These are phyloP conservation scores for Plemyria rubiginata DNA, from an alignment of 2,888 invertebrate genomes.

Conservation along the genomic window DNA sequence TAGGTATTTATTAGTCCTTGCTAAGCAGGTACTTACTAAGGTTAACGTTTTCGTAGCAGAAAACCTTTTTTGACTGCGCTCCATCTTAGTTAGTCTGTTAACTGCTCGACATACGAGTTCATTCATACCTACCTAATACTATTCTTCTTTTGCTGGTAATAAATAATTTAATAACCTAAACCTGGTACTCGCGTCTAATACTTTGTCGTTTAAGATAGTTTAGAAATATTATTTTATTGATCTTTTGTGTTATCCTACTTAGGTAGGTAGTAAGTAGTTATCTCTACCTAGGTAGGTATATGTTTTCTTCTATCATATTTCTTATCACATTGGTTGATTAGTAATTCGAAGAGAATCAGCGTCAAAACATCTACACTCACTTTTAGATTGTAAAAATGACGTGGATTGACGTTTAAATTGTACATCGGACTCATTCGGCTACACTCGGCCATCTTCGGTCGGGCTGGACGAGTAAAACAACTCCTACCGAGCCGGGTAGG, in stretches of 20 bases:
- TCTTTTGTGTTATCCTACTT: neutral
- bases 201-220: too few species aligned
- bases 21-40: too few species aligned
- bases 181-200: too few species aligned
- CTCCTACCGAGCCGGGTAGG: slow-evolving; percentile 51
- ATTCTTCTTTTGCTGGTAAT: neutral
- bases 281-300: neutral
- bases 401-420: slow-evolving; percentile 50
- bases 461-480: slow-evolving; percentile 57
- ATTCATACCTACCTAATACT: too few species aligned
- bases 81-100: too few species aligned
- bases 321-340: slow-evolving; percentile 13
- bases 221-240: too few species aligned
- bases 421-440: slow-evolving; percentile 55
- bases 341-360: slow-evolving; percentile 4
- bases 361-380: slow-evolving; percentile 31
- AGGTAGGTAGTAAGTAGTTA: neutral
- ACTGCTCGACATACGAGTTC: neutral
- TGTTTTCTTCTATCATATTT: slow-evolving; percentile 2
- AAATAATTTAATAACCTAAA: too few species aligned
- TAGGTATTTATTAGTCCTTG: too few species aligned
- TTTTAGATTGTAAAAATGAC: slow-evolving; percentile 48
- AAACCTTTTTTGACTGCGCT: too few species aligned
- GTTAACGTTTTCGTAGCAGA: too few species aligned
- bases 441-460: slow-evolving; percentile 54